These are phyloP conservation scores for Baccha elongata DNA, from an alignment of 2,888 invertebrate species.

Conservation along the genomic window DNA sequence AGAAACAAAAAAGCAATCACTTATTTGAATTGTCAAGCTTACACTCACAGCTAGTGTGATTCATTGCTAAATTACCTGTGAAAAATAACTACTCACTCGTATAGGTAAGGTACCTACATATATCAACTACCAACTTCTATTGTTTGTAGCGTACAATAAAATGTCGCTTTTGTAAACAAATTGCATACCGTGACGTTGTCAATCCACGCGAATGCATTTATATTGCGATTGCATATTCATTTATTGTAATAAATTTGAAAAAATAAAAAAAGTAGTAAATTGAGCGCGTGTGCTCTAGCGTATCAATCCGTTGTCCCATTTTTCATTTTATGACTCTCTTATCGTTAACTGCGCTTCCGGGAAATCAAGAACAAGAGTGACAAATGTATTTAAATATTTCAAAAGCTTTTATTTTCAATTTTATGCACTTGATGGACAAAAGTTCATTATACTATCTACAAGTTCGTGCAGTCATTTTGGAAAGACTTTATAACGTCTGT, in stretches of 20 bases:
- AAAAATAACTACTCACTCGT: constrained; percentile 3
- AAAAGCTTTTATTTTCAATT: constrained; percentile 15
- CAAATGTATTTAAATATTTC: constrained; percentile 16
- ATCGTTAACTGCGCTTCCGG: constrained; percentile 41
- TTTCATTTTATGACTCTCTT: constrained; percentile 17
- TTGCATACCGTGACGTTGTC: neutral
- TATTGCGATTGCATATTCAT: constrained; percentile 33
- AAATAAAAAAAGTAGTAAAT: constrained; percentile 39
- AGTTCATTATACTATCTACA: constrained; percentile 25
- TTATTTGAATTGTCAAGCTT: constrained; percentile 9
- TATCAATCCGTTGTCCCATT: constrained; percentile 41
- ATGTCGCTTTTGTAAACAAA: constrained; percentile 11
- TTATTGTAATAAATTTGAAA: constrained; percentile 2
- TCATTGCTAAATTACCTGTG: constrained; percentile 3
- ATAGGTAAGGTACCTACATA: too few species aligned
- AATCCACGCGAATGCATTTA: constrained; percentile 2
- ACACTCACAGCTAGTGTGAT: constrained; percentile 7
- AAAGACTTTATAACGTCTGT: neutral
- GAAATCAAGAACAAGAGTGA: constrained; percentile 32
- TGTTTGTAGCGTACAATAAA: constrained; percentile 28
- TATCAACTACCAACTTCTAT: neutral
- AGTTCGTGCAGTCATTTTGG: neutral
- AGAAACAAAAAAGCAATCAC: constrained; percentile 16
- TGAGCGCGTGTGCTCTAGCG: constrained; percentile 15
- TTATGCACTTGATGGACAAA: constrained; percentile 8